A percentile compares a stretch with the other conserved stretches of the same genome.
Evolutionary conservation across 2,113 vertebrate genomes (phyloP).

Genomic region (Antechinus stuartii): DNA sequence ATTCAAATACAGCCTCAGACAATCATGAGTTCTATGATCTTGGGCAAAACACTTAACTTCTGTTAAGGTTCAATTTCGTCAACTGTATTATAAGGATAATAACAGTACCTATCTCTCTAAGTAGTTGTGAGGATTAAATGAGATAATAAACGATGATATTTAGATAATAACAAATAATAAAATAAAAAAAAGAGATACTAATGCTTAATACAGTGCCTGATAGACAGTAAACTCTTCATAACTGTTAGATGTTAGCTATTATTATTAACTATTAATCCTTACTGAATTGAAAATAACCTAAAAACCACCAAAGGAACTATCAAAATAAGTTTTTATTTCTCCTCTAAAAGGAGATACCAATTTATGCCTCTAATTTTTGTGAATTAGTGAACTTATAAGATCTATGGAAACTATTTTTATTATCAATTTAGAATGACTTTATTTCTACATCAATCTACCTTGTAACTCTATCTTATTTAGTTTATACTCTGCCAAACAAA

Average conservation of each 20-base stretch:
- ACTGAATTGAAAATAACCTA: not conserved
- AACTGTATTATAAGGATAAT: not conserved
- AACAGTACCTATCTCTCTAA: not conserved
- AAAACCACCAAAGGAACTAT: not conserved
- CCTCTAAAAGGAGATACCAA: not conserved
- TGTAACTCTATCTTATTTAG: conserved; percentile 32
- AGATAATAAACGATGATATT: not conserved
- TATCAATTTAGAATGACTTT: not conserved
- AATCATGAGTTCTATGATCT: not conserved
- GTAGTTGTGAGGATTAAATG: not conserved
- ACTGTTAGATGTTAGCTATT: not conserved
- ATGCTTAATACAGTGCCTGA: not conserved
- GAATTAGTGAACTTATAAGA: not conserved
- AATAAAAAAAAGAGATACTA: not conserved
- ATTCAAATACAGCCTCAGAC: not conserved
- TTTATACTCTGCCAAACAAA: not conserved
- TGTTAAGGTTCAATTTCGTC: not conserved
- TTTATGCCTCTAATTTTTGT: not conserved
- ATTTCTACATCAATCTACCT: conserved; percentile 15
- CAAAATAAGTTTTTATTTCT: not conserved
- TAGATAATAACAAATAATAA: not conserved
- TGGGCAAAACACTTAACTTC: not conserved
- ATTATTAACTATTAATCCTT: not conserved
- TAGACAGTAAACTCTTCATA: not conserved
- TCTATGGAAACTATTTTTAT: not conserved